phyloP scores from a whole-genome alignment of 2,797 vertebrate species.

The Perodicticus potto region DNA sequence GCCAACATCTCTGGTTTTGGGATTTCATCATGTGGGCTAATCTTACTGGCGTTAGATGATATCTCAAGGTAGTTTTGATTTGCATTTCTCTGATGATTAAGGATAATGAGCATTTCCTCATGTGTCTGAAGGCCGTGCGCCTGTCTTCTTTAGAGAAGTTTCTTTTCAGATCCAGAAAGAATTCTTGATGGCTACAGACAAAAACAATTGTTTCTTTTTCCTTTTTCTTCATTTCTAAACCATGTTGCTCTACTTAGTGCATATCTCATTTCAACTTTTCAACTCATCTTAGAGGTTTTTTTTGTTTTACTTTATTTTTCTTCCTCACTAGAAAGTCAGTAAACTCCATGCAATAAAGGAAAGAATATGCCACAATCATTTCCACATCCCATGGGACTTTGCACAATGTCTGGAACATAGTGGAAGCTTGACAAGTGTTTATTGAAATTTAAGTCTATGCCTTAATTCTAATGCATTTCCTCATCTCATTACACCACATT shows the following conservation, averaged over 20 bases:
- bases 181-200: neutral
- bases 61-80: too few relatives aligned
- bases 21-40: too few relatives aligned
- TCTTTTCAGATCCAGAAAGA: neutral
- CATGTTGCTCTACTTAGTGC: neutral
- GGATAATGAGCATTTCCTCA: too few relatives aligned
- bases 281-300: neutral
- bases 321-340: neutral
- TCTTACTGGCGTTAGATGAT: too few relatives aligned
- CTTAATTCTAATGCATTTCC: neutral
- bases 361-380: neutral
- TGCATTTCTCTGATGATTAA: too few relatives aligned
- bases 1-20: too few relatives aligned
- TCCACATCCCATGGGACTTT: neutral
- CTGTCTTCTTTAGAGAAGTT: too few relatives aligned
- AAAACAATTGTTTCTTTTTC: neutral
- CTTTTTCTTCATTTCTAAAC: neutral
- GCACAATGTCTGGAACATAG: neutral
- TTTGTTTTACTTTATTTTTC: neutral
- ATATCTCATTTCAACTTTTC: neutral
- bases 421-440: neutral
- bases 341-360: neutral
- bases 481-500: neutral
- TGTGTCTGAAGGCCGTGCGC: too few relatives aligned
- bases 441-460: neutral